Conservation (phyloP, 2,888 invertebrate genomes). For the Ethmia dodecea region DNA sequence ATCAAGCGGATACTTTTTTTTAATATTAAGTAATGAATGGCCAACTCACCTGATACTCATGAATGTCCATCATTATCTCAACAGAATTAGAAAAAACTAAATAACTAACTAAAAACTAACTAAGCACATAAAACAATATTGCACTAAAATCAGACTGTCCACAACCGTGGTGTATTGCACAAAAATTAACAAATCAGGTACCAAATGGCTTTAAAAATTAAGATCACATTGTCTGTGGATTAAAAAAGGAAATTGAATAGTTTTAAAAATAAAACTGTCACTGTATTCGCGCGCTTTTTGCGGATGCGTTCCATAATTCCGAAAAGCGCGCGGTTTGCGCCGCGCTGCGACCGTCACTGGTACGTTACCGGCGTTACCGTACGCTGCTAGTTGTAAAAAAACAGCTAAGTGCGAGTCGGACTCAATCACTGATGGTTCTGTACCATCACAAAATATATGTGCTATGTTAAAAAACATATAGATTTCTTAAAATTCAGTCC, state of each 20-base stretch:
- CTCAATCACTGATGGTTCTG: too few species aligned
- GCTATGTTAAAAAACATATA: too few species aligned
- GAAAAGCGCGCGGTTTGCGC: constrained; percentile 38
- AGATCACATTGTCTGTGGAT: constrained; percentile 26
- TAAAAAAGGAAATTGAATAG: neutral
- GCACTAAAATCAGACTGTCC: constrained; percentile 67
- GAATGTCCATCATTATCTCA: constrained; percentile 62
- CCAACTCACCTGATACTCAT: constrained; percentile 65
- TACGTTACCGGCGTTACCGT: constrained; percentile 29
- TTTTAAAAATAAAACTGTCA: constrained; percentile 13
- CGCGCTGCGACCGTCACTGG: constrained; percentile 31
- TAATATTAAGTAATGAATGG: too few species aligned
- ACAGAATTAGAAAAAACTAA: constrained; percentile 25
- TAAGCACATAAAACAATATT: constrained; percentile 44
- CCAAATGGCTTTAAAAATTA: constrained; percentile 26
- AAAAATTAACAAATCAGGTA: constrained; percentile 46
- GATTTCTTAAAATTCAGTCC: too few species aligned
- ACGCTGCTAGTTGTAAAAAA: constrained; percentile 5
- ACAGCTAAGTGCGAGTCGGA: too few species aligned
- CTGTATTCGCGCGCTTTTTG: constrained; percentile 14
- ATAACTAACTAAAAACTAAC: constrained; percentile 28
- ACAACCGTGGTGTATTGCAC: constrained; percentile 65
- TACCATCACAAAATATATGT: too few species aligned
- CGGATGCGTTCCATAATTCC: constrained; percentile 17
- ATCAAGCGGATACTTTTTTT: too few species aligned